Base-by-base conservation (phyloP, 2,888 invertebrate species). In the Cataglyphis rosenhaueri region DNA sequence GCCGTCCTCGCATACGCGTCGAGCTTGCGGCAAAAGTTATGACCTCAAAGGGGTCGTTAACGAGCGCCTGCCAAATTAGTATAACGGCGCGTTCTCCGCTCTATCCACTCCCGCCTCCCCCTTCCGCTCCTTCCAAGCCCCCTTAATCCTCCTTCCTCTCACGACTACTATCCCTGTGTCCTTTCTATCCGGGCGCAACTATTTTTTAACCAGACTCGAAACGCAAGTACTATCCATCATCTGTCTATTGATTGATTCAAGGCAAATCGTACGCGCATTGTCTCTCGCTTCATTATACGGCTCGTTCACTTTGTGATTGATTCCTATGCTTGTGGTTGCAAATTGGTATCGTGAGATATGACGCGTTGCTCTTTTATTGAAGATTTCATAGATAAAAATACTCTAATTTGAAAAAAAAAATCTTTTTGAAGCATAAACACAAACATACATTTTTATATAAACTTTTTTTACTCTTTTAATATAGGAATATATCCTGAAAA, bases 1-100 rank as follows among this genome's bases (percentile, higher is more conserved):
- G 81, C 15, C 76, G 65, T 71, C 52, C 62, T 81, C 86, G 52
- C 82, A 84, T 79, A 66, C 71, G 81, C 71, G 68, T 75, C 64
- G 84, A 82, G 87, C 87, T 81, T 87, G 89, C 86, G 90, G 89
- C 86, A 84, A 83, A 93, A 93, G 92, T 93, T 93, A 93, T 91
- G 90, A 92, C 92, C 93, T 93, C 93, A 93, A 93, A 93, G 92
- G 92, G 91, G 87, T 93, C 92, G 93, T 93, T 93, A 93, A 92
- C 91, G 91, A 91, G 88, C 88, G 82, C 86, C 89, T 88, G 88
- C 88, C 91, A 92, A 93, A 93, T 93, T 93, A 93, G 92, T 92
- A 92, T 92, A 92, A 92, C 88, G 89, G 86, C 86, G 70, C 78
- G 18, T 84, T 85, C 82, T 83, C 78, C 82, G 74, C 84, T 66